Conservation (phyloP, 2,797 vertebrate genomes). For the Poliocrania exsul region DNA sequence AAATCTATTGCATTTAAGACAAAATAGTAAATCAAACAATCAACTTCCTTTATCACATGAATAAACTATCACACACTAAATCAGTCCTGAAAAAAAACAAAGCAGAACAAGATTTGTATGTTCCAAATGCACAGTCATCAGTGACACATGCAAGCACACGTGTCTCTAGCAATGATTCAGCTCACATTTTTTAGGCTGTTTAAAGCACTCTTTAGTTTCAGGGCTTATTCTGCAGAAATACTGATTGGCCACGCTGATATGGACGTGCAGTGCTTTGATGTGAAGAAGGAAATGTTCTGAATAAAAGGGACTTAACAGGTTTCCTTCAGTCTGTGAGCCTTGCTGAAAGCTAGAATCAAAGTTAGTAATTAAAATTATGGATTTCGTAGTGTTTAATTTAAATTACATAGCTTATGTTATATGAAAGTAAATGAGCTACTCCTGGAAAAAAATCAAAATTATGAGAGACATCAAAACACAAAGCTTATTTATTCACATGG, state of each 20-base stretch:
- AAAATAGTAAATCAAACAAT: constrained; percentile 1
- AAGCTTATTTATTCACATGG: background rate
- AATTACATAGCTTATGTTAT: background rate
- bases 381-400: background rate
- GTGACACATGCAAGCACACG: background rate
- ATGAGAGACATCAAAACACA: background rate
- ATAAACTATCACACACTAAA: constrained; percentile 1
- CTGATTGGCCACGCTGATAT: background rate
- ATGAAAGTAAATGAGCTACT: background rate
- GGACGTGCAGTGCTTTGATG: background rate
- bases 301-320: background rate
- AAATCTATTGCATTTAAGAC: background rate
- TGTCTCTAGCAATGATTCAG: background rate
- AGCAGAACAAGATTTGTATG: background rate
- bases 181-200: background rate
- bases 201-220: background rate
- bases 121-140: background rate
- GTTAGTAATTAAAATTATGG: background rate
- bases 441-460: background rate
- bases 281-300: background rate
- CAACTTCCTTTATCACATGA: background rate
- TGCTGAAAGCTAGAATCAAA: background rate
- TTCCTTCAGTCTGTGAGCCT: background rate
- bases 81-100: background rate
- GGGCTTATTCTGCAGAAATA: background rate